Conservation (phyloP, 2,888 invertebrate species). For the Ichneumoninae sp. region DNA sequence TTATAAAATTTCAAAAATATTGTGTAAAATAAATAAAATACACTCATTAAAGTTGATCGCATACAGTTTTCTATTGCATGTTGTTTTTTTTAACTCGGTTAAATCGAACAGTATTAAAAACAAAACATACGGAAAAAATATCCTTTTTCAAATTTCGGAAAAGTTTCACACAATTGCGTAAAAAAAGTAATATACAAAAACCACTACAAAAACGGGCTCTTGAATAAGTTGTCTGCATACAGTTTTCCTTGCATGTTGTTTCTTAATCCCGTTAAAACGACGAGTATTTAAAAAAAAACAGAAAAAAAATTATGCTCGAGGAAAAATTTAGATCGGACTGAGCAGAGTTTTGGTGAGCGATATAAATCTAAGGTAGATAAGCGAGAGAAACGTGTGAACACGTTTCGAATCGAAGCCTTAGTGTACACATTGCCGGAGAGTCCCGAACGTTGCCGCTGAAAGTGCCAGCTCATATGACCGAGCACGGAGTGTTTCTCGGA, state of each 20-base stretch:
- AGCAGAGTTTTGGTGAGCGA: neutral
- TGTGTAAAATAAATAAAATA: no score
- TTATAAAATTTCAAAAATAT: no score
- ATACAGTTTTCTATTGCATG: no score
- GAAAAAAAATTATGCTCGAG: no score
- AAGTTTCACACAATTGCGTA: neutral
- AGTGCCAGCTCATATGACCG: slow-evolving; percentile 19
- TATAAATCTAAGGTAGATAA: slow-evolving; percentile 9
- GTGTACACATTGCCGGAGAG: slow-evolving; percentile 24
- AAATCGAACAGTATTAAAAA: no score
- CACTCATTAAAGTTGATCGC: no score
- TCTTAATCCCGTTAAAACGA: no score
- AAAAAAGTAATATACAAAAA: neutral
- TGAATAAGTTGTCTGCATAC: neutral
- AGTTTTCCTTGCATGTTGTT: neutral
- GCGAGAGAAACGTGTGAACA: neutral
- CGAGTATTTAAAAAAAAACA: no score
- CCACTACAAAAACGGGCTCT: neutral
- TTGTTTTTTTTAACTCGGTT: no score
- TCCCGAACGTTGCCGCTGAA: neutral
- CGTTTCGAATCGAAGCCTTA: slow-evolving; percentile 1
- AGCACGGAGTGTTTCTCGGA: neutral
- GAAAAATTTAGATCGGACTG: neutral
- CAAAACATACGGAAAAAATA: no score
- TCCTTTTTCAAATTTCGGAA: neutral